Percentiles rank a stretch among this genome's conserved stretches.
Conservation (phyloP, 1,140 invertebrate genomes). For the Zaprionus ghesquierei region DNA sequence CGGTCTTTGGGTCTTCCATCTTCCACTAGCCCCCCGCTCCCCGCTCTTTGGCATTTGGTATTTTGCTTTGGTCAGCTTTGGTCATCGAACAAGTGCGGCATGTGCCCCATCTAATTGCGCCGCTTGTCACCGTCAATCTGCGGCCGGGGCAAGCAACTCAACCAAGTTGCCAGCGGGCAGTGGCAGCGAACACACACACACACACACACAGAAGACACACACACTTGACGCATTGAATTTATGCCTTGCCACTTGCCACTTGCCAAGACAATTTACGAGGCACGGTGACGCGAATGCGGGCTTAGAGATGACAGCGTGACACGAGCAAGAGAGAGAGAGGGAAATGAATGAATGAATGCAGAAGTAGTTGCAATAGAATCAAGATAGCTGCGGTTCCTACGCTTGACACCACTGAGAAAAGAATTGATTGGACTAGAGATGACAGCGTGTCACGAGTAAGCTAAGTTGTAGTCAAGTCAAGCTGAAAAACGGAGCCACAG, state of each 20-base stretch:
- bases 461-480: no score
- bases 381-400: neutral
- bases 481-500: no score
- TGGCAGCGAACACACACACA: neutral
- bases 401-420: neutral
- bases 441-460: neutral
- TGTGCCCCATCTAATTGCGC: slow-evolving; percentile 32
- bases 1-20: neutral
- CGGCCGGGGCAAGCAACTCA: slow-evolving; percentile 9
- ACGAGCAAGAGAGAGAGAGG: neutral
- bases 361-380: neutral
- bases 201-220: neutral
- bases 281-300: neutral
- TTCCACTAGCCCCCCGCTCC: neutral
- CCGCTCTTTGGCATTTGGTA: neutral
- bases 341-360: neutral
- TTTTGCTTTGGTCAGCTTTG: slow-evolving; percentile 4
- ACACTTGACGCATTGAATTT: slow-evolving; percentile 49
- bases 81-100: slow-evolving; percentile 15
- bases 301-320: slow-evolving; percentile 7
- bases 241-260: slow-evolving; percentile 41
- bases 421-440: neutral
- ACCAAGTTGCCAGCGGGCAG: slow-evolving; percentile 1
- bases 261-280: slow-evolving; percentile 33
- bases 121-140: slow-evolving; percentile 42